Evolutionary conservation across 2,113 vertebrate genomes (phyloP).

Genomic region (Esox niger): DNA sequence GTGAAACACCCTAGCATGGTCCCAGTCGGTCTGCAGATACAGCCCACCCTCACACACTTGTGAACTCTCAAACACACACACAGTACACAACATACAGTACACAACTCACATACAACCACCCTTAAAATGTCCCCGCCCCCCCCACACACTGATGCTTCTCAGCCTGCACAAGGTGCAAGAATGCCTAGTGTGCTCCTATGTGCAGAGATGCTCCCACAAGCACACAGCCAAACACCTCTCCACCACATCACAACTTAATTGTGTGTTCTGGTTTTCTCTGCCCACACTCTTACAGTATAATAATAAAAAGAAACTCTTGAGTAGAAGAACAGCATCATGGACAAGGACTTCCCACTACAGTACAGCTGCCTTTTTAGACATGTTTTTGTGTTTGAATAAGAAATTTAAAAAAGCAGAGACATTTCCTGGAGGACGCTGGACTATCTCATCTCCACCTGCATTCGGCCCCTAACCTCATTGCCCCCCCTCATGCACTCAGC

Average conservation of each 20-base stretch:
- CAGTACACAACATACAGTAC: too few species aligned
- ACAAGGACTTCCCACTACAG: slow-evolving; percentile 34
- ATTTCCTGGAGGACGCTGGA: slow-evolving; percentile 51
- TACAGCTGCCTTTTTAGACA: slow-evolving; percentile 65
- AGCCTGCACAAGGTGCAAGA: slow-evolving; percentile 59
- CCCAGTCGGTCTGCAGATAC: slow-evolving; percentile 12
- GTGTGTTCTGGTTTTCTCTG: slow-evolving; percentile 62
- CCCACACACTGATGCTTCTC: slow-evolving; percentile 42
- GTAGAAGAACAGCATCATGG: slow-evolving; percentile 55
- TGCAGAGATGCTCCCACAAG: slow-evolving; percentile 73
- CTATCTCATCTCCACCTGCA: slow-evolving; percentile 49
- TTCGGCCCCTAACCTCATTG: slow-evolving; percentile 9
- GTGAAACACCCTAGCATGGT: slow-evolving; percentile 66
- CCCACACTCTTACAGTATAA: slow-evolving; percentile 51
- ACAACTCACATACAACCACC: slow-evolving; percentile 49
- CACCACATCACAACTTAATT: slow-evolving; percentile 46
- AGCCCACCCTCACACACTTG: slow-evolving; percentile 30
- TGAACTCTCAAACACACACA: too few species aligned
- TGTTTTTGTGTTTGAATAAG: slow-evolving; percentile 44
- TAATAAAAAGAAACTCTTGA: slow-evolving; percentile 44
- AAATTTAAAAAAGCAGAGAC: slow-evolving; percentile 41
- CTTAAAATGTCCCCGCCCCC: too few species aligned
- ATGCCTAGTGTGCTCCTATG: slow-evolving; percentile 58
- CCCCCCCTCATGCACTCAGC: slow-evolving; percentile 15
- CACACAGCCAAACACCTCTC: slow-evolving; percentile 69